Evolutionary conservation across 2,113 vertebrate species (phyloP).

Genomic region (Laticauda laticaudata): DNA sequence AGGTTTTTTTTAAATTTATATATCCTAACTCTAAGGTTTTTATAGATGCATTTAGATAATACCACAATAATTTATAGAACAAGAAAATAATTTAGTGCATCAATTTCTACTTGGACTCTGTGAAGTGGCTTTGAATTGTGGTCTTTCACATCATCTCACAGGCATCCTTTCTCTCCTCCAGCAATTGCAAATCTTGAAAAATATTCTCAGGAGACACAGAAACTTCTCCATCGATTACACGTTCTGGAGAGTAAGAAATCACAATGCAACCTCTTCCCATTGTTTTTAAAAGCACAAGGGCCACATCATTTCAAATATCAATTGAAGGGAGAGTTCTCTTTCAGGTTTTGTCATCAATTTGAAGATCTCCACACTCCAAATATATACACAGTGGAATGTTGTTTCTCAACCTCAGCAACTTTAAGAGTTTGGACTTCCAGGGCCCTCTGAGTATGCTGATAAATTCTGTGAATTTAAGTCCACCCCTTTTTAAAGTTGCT

Average conservation of each 20-base stretch:
- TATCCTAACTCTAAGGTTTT: background rate
- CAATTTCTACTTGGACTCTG: background rate
- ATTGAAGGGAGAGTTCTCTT: background rate
- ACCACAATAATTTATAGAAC: background rate
- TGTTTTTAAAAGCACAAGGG: background rate
- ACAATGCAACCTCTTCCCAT: background rate
- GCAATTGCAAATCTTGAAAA: background rate
- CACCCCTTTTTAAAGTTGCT: background rate
- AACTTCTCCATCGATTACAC: background rate
- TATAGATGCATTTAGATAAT: background rate
- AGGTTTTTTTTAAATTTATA: background rate
- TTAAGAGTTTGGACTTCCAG: background rate
- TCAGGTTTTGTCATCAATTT: background rate
- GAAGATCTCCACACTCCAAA: background rate
- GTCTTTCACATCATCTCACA: background rate
- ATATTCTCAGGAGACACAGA: background rate
- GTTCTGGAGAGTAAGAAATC: background rate
- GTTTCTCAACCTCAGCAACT: background rate
- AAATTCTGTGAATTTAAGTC: background rate
- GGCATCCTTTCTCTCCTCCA: background rate
- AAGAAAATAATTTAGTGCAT: background rate
- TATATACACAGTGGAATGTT: background rate
- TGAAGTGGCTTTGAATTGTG: background rate
- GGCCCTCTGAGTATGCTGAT: background rate
- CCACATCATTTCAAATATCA: background rate